phyloP scores from a whole-genome alignment of 2,113 vertebrate species.

The Daboia siamensis region DNA sequence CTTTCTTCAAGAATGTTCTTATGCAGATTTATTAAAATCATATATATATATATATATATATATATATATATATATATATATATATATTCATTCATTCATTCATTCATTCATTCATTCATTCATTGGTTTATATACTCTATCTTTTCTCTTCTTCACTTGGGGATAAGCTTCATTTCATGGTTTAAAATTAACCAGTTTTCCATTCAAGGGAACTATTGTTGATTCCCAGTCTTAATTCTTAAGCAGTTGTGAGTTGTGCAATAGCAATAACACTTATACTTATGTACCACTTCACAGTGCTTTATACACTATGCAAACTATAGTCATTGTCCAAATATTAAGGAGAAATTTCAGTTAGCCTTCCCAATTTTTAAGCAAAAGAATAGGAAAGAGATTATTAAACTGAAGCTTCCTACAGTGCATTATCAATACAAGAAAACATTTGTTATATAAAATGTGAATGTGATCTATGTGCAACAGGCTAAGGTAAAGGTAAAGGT shows the following conservation, averaged over 20 bases:
- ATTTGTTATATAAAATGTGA: background rate
- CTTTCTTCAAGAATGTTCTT: background rate
- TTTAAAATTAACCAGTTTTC: background rate
- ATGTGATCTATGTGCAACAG: background rate
- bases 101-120: too few species aligned
- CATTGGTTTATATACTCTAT: background rate
- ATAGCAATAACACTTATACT: too few species aligned
- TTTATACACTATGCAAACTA: background rate
- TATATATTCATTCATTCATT: too few species aligned
- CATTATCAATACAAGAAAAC: background rate
- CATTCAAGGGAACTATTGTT: background rate
- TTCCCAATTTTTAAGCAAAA: background rate
- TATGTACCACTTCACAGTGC: too few species aligned
- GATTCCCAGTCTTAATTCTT: background rate
- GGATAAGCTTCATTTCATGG: background rate
- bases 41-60: too few species aligned
- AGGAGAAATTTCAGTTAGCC: background rate
- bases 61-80: too few species aligned
- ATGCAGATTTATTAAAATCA: too few species aligned
- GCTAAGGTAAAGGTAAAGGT: too few species aligned
- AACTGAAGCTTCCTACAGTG: background rate
- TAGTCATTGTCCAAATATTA: background rate
- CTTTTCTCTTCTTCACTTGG: too few species aligned
- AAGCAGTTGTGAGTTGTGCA: background rate
- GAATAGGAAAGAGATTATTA: background rate